Conservation (phyloP, 2,797 vertebrate genomes). For the Esox masquinongy region DNA sequence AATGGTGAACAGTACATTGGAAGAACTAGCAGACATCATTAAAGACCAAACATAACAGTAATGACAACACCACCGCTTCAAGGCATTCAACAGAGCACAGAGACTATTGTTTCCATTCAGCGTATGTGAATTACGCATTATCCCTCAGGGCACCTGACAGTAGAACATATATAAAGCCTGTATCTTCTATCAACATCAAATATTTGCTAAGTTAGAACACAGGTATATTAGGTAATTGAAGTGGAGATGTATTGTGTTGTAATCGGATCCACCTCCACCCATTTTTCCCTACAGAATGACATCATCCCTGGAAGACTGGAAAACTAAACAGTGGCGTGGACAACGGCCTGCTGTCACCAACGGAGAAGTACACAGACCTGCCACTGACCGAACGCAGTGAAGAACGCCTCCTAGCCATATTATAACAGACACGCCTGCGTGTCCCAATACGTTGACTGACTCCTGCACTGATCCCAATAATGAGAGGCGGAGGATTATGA, state of each 20-base stretch:
- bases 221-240: constrained; percentile 22
- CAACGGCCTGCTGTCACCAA: constrained; percentile 20
- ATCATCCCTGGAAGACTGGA: constrained; percentile 41
- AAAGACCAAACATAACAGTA: neutral
- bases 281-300: constrained; percentile 28
- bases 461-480: constrained; percentile 7
- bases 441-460: neutral
- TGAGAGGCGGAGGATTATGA: neutral
- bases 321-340: constrained; percentile 56
- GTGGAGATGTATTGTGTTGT: constrained; percentile 7
- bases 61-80: neutral
- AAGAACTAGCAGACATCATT: constrained; percentile 5
- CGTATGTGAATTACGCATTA: neutral
- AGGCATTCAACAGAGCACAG: neutral
- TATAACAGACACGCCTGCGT: neutral
- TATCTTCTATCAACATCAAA: constrained; percentile 42
- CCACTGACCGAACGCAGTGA: neutral
- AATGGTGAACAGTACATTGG: constrained; percentile 6
- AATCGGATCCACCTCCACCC: constrained; percentile 20
- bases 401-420: neutral
- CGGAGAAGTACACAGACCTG: neutral
- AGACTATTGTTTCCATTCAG: neutral
- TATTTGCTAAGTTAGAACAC: constrained; percentile 54
- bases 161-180: constrained; percentile 39
- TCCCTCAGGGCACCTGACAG: constrained; percentile 19